phyloP scores from a whole-genome alignment of 2,113 vertebrate species.

The zebrafish (Danio rerio) region GRCz12tu NC_133196.1:14656001-14656500 shows the following conservation, averaged over 20 bases:
- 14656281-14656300: background rate
- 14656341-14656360: no score
- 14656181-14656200: slow-evolving; percentile 89
- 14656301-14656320: no score
- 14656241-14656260: background rate
- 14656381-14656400: no score
- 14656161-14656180: slow-evolving; percentile 87
- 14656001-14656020: background rate
- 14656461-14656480: no score
- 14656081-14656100: slow-evolving; percentile 30
- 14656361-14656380: no score
- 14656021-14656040: background rate
- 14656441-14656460: no score
- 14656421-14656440: no score
- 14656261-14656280: no score
- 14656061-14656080: slow-evolving; percentile 26
- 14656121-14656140: slow-evolving; percentile 93
- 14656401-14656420: no score
- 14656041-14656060: slow-evolving; percentile 23
- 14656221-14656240: slow-evolving; percentile 82
- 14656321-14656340: no score
- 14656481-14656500: no score
- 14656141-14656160: slow-evolving; percentile 89
- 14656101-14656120: slow-evolving; percentile 82
- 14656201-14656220: slow-evolving; percentile 84